Evolutionary conservation across 2,113 vertebrate species (phyloP), one percentile per base, ranked within the genome.

Genomic region (Forbesichthys papilliferus): DNA sequence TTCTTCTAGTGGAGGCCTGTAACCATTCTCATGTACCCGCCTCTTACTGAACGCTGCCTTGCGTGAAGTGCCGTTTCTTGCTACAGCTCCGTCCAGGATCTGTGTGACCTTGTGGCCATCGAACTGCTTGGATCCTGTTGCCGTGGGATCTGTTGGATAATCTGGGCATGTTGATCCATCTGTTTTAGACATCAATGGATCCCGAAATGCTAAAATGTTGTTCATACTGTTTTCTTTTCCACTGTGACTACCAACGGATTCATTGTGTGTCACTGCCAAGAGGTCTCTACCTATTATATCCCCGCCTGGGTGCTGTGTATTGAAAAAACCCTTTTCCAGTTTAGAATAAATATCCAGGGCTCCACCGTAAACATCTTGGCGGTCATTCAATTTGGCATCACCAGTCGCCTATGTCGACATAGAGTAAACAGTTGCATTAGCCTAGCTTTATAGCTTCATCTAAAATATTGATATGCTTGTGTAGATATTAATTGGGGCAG

Each of bases 341-440:
- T 90, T 90, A 81, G 85, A 84, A 77, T 64, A 85, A 90, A 93
- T 83, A 13, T 93, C 92, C 94, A 94, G 90, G 36, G 76, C 78
- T 84, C 74, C 87, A 90, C 94, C 94, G 93, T 90, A 93, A 94
- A 90, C 85, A 86, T 92, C 92, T 89, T 94, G 91, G 93, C 93
- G 96, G 88, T 97, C 95, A 97, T 96, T 94, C 93, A 98, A 94
- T 92, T 96, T 95, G 95, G 93, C 96, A 84, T 96, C 95, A 93
- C 93, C 93, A 84, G 95, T 95, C 75, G 95, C 97, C 98, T 99
- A 96, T 94, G 94, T 94, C 94, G 95, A 98, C 95, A 93, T 95
- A 94, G 93, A 98, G 95, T 95, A 95, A 94, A 96, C 94, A 96
- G 90, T 96, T 95, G 94, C 87, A 88, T 92, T 96, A 91, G 92